Evolutionary conservation across 2,888 invertebrate genomes (phyloP).

Genomic region (Caradrina clavipalpis): DNA sequence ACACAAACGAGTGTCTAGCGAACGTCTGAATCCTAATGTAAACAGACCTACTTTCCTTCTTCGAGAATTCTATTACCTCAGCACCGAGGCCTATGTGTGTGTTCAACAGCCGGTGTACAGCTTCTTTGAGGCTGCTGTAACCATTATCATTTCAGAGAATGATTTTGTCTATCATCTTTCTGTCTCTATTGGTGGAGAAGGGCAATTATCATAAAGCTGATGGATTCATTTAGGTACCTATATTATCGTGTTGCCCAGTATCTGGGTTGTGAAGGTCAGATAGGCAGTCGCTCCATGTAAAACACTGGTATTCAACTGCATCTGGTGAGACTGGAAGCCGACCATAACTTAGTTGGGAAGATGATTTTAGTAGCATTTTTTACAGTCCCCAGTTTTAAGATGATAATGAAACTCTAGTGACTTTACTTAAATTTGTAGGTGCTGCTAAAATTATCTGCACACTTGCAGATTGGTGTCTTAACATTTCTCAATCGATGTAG

Average conservation of each 20-base stretch:
- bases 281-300: too few relatives aligned
- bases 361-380: too few relatives aligned
- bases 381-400: neutral
- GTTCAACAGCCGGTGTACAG: neutral
- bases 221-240: too few relatives aligned
- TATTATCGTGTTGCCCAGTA: too few relatives aligned
- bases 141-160: too few relatives aligned
- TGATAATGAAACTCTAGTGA: neutral
- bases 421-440: neutral
- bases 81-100: neutral
- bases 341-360: too few relatives aligned
- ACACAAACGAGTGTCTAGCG: constrained; percentile 43
- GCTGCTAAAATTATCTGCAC: constrained; percentile 19
- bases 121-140: constrained; percentile 1
- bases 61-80: constrained; percentile 29
- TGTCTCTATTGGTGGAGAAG: too few relatives aligned
- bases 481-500: constrained; percentile 27
- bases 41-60: constrained; percentile 43
- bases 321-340: too few relatives aligned
- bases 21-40: constrained; percentile 53
- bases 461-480: constrained; percentile 8
- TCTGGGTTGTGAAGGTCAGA: too few relatives aligned
- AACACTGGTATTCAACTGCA: too few relatives aligned
- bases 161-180: too few relatives aligned
- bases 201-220: too few relatives aligned